Percentiles rank a stretch among this genome's conserved stretches.
Conservation (phyloP, 2,888 invertebrate species). For the Allophyes oxyacanthae region DNA sequence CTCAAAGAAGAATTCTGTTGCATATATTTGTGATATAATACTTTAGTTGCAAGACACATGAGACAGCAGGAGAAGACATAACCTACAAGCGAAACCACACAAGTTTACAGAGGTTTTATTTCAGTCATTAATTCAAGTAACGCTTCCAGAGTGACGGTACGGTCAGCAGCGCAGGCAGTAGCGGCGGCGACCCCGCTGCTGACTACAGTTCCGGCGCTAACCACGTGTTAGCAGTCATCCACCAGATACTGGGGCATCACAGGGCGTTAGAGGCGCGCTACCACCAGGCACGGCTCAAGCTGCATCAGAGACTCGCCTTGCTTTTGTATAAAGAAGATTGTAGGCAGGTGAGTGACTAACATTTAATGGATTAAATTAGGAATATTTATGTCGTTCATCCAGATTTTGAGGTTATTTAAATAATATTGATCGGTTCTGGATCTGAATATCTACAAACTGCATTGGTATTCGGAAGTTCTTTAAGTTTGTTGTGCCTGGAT, state of each 20-base stretch:
- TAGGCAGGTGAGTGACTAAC: conserved; percentile 92
- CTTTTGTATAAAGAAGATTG: conserved; percentile 99
- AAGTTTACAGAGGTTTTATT: too few species aligned
- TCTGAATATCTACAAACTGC: too few species aligned
- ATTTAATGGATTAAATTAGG: too few species aligned
- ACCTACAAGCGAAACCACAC: conserved; percentile 53
- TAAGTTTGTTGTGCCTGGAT: too few species aligned
- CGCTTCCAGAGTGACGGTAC: conserved; percentile 76
- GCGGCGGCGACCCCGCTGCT: conserved; percentile 95
- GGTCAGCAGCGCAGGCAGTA: conserved; percentile 89
- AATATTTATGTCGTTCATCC: too few species aligned
- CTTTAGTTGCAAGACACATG: too few species aligned
- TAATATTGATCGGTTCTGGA: too few species aligned
- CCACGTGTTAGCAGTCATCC: conserved; percentile 98
- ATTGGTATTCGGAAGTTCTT: too few species aligned
- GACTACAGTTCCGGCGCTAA: conserved; percentile 99
- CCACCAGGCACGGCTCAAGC: conserved; percentile 97
- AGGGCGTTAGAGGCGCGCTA: conserved; percentile 97
- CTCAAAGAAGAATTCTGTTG: too few species aligned
- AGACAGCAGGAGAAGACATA: too few species aligned
- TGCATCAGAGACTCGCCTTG: conserved; percentile 97
- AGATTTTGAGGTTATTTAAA: too few species aligned
- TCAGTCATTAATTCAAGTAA: neutral
- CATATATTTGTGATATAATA: too few species aligned
- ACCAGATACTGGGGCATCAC: conserved; percentile 98